Base-by-base conservation (phyloP, 2,113 vertebrate genomes). In the Miniopterus natalensis region DNA sequence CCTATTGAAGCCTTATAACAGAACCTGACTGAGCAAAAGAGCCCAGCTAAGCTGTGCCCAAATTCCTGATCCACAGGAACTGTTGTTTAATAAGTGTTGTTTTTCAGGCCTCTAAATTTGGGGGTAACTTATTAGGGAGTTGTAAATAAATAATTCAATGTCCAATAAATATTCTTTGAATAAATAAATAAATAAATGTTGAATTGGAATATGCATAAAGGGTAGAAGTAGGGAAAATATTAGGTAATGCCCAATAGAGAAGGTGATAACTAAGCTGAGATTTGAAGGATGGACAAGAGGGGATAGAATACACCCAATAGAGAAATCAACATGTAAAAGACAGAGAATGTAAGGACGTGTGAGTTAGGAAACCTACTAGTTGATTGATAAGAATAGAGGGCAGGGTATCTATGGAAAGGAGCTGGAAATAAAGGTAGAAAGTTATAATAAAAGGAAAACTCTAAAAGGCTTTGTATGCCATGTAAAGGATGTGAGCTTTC, bases 91-190 rank as follows among this genome's bases (percentile, higher is more conserved):
- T 83, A 92, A 40, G 83, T 59, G n/a, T 42, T 85, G 2, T 68
- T 85, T 1, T 68, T 63, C 79, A 79, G 42, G 27, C 14, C 17
- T 71, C 45, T 90, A 70, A 78, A 63, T 45, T 63, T 88, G 15
- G 42, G 57, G 36, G 3, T 77, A 29, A 75, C 55, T 93, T 95
- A 51, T 86, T 90, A 79, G 74, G n/a, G 18, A 87, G 61, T n/a
- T 61, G 36, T 51, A 87, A 21, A 45, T 84, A 92, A 87, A 31
- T 70, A 89, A 81, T 87, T 73, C 31, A 36, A 27, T 66, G 20
- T 78, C 40, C 14, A 90, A 31, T 71, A 94, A 83, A 55, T 63
- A 90, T 83, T 74, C 47, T 25, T 36, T 73, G 27, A 95, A 94
- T 84, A 45, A 66, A 71, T 40, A 45, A 66, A 71, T 40, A 65